phyloP scores from a whole-genome alignment of 1,140 invertebrate species.

The Diabrotica undecimpunctata region DNA sequence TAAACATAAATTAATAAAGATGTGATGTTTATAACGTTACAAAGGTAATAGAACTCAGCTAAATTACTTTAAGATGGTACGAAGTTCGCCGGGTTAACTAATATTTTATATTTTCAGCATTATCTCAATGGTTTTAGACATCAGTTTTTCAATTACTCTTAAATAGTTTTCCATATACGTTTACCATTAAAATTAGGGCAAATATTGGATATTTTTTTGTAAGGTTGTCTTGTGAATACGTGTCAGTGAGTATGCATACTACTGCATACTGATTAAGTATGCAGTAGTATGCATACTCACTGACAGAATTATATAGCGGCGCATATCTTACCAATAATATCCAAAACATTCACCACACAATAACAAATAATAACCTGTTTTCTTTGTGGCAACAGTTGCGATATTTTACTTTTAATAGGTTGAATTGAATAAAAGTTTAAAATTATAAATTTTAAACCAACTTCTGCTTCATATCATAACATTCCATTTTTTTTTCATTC shows the following conservation, averaged over 20 bases:
- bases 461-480: not conserved
- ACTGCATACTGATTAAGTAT: not conserved
- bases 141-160: not conserved
- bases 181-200: not conserved
- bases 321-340: no score
- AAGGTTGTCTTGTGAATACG: not conserved
- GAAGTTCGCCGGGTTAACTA: no score
- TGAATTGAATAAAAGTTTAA: not conserved
- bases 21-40: no score
- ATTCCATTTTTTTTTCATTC: not conserved
- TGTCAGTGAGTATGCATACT: not conserved
- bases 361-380: no score
- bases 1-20: no score
- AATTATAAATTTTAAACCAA: not conserved
- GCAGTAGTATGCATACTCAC: not conserved
- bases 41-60: no score
- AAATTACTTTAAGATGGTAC: no score
- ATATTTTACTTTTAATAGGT: no score
- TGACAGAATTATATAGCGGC: not conserved
- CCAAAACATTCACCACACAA: no score
- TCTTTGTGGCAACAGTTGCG: no score
- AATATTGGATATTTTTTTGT: not conserved
- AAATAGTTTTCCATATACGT: not conserved
- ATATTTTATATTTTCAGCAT: no score
- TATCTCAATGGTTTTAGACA: not conserved